Evolutionary conservation across 2,797 vertebrate species (phyloP), one percentile per base, ranked within the genome.

Genomic region (Anguilla marmorata): DNA sequence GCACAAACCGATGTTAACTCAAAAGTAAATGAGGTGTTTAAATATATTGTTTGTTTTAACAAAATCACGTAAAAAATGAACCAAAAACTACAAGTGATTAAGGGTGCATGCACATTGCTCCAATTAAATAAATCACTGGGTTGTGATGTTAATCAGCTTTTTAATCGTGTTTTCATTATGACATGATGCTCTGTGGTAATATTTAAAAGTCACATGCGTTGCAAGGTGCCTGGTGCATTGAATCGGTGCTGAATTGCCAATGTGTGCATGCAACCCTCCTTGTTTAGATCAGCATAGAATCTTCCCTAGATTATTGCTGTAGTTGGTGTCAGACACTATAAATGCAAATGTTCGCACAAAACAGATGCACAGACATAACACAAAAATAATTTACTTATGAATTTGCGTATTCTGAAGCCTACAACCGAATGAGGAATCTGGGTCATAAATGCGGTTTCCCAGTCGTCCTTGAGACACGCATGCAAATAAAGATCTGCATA

Each of bases 161-260:
- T 79, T 19, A 74, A 74, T 12, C 4, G 21, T 45, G 19, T 79
- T 79, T 41, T 79, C 30, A 41, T 45, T 79, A 21, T 41, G 69
- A 69, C 58, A 60, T 60, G 58, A 66, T 66, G n/a, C 60, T 66
- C 60, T 66, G 60, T 66, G 60, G 60, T 66, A 66, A 66, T 66
- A 24, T 21, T 66, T n/a, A 7, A 66, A 66, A 66, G 60, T n/a
- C 60, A 63, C 60, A 63, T 4, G 60, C 60, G 24, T n/a, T 52
- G 11, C 50, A 52, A 41, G 12, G 56, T 60, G 56, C 58, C 12
- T 27, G 9, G 30, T 72, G 21, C 60, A 63, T 63, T 63, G 60
- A 24, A 63, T 63, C 24, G 24, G 60, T 66, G 60, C 33, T 74
- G 30, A 8, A 66, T n/a, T 33, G 12, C 2, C 2, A 30, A 33